Base-by-base conservation (phyloP, 1,140 invertebrate species). In the Sycophaga agraensis region DNA sequence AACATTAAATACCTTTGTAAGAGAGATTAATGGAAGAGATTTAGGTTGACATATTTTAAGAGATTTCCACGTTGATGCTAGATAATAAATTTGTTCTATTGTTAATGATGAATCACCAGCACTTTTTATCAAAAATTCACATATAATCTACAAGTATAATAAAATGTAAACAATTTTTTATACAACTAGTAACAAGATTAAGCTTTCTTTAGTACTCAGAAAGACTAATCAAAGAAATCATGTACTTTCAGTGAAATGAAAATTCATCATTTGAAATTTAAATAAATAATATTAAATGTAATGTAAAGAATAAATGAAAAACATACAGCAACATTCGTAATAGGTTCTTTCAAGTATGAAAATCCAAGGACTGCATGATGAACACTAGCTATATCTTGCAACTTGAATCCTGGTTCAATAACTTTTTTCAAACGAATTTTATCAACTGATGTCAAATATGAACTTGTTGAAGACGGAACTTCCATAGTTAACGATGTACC, bases 291-390 rank as follows among this genome's bases (percentile, higher is more conserved):
- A 24, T 31, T 4, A n/a, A 26, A 37, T 16, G 26, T 2, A 50
- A 31, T 34, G 16, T 26, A 53, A 50, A 45, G 56, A 66, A 50
- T 51, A 56, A 59, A 34, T 26, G 5, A 45, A 53, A 51, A 49
- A 73, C 70, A 74, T 71, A 86, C 85, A 70, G 83, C 73, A 51
- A 70, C 57, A 51, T 82, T 82, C 1, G 81, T 74, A 50, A 86
- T 74, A 48, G 80, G 42, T 65, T 79, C 78, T 31, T 76, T 79
- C 0, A 85, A 68, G 22, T 84, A 66, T 63, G 82, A 82, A 22
- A 83, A 82, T 24, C 86, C 86, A 24, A 82, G 62, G 5, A 86
- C 81, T 14, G 85, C 81, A 77, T 86, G 85, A 68, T 87, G 80
- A 4, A 82, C 69, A 35, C 78, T 68, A 1, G 81, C 63, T 35